Base-by-base conservation (phyloP, 2,113 vertebrate genomes). In the Leptobrachium leishanense region DNA sequence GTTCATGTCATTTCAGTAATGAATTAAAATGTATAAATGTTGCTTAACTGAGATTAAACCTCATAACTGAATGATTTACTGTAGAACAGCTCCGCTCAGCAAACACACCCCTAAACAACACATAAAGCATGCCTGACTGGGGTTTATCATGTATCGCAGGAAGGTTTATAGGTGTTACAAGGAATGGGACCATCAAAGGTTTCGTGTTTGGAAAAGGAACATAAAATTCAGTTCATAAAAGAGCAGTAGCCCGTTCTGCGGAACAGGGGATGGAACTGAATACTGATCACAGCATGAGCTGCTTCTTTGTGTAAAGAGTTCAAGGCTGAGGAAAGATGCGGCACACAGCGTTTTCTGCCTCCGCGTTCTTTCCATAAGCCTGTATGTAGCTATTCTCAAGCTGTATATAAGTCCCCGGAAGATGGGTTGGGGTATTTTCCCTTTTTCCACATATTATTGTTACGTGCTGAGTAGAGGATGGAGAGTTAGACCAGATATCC, bases 181-280 rank as follows among this genome's bases (percentile, higher is more conserved):
- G 55, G 55, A 59, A 64, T 64, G n/a, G 62, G 62, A 64, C 62
- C n/a, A 64, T 64, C n/a, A 64, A 64, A 64, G 62, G 62, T 64
- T 31, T 64, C 62, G 39, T 64, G 62, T 64, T 64, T 64, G 62
- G 6, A 64, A 64, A 64, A 39, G 62, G 62, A 64, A 64, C n/a
- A 64, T 64, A 64, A 64, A 64, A 31, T 13, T 31, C 62, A 64
- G 62, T 64, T 64, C 62, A 64, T 64, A 64, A 31, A 64, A 64
- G 62, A 31, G 62, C 5, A 59, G 55, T 59, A 59, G 55, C 55
- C 13, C 13, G 55, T 59, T 59, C 6, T 59, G 6, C 55, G 11
- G 55, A 59, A 59, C 55, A 59, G 55, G 6, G 13, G 55, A 7
- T 59, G 55, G 55, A 12, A 13, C 55, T 59, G 55, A 59, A 59